Conservation (phyloP, 2,797 vertebrate genomes). For the Cuculus canorus region DNA sequence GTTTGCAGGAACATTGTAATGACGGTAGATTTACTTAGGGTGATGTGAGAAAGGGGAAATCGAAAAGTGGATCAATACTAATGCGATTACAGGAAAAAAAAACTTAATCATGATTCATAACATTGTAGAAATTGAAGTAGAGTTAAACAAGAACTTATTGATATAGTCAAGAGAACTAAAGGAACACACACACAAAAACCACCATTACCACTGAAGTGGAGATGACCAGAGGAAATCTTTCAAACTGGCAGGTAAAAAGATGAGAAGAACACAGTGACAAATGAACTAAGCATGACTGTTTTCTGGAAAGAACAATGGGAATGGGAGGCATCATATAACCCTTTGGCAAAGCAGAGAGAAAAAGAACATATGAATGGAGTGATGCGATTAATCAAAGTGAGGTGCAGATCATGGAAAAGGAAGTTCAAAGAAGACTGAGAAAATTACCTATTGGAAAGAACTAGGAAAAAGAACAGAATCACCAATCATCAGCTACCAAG, state of each 20-base stretch:
- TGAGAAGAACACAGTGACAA: constrained; percentile 13
- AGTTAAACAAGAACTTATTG: not conserved
- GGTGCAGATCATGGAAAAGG: not conserved
- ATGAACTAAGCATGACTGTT: not conserved
- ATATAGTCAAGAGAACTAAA: not conserved
- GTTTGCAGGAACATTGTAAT: not conserved
- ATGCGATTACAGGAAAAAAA: not conserved
- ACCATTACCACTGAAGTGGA: not conserved
- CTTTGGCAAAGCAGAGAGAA: not conserved
- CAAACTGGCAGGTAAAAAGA: constrained; percentile 18
- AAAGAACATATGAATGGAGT: not conserved
- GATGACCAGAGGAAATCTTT: constrained; percentile 13
- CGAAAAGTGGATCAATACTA: not conserved
- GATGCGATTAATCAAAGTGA: not conserved
- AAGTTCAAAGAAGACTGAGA: not conserved
- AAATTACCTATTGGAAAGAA: not conserved
- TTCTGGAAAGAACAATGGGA: constrained; percentile 18
- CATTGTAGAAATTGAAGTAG: not conserved
- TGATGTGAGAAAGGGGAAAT: not conserved
- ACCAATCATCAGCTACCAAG: not conserved
- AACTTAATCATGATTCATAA: not conserved
- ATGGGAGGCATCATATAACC: not conserved
- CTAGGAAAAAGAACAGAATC: not conserved
- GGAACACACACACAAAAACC: not conserved
- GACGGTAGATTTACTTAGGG: not conserved